These are phyloP conservation scores for Ophonus ardosiacus DNA, from an alignment of 2,888 invertebrate genomes.

Conservation along the genomic window DNA sequence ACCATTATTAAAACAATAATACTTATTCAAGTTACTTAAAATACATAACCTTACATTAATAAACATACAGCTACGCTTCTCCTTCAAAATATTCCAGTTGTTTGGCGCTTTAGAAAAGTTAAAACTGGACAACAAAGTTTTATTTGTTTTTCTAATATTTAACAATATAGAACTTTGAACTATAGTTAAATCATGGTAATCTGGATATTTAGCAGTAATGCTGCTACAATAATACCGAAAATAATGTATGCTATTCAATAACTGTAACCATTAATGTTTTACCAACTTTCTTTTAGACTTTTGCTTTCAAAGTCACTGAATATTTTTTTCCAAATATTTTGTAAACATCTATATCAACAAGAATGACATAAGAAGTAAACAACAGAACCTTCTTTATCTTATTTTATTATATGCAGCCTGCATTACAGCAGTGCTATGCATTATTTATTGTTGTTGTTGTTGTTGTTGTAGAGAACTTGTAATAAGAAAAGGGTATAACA, in stretches of 20 bases:
- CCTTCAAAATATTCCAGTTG: background rate
- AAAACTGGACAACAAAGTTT: background rate
- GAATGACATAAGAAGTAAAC: background rate
- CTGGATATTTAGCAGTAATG: background rate
- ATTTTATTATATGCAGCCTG: no score
- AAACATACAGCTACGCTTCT: background rate
- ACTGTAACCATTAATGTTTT: background rate
- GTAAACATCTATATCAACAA: background rate
- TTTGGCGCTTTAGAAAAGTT: background rate
- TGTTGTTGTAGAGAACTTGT: background rate
- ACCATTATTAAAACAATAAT: slow-evolving; percentile 24
- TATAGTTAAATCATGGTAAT: background rate
- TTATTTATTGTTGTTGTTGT: background rate
- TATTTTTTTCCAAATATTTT: slow-evolving; percentile 20
- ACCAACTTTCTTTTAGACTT: background rate
- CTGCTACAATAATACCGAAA: background rate
- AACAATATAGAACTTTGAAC: background rate
- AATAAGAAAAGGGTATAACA: background rate
- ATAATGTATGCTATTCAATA: background rate
- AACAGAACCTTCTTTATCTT: no score
- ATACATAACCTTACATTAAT: background rate
- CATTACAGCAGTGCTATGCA: no score
- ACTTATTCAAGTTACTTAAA: background rate
- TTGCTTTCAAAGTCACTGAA: slow-evolving; percentile 38
- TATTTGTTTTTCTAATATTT: background rate